phyloP scores from a whole-genome alignment of 2,888 invertebrate genomes.

The Leistus spinibarbis region DNA sequence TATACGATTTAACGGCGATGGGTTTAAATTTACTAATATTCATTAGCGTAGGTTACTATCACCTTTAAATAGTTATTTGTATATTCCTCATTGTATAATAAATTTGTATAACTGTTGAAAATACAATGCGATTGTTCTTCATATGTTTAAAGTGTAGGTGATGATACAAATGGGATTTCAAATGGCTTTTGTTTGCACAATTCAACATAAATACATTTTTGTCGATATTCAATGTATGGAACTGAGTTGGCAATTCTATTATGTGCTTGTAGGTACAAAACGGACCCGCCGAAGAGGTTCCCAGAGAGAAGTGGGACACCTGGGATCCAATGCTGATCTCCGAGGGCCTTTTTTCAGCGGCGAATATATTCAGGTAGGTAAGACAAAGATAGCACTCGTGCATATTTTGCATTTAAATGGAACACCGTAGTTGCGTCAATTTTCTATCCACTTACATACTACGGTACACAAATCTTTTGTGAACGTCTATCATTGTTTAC shows the following conservation, averaged over 20 bases:
- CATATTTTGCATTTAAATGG: slow-evolving; percentile 34
- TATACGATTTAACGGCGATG: no score
- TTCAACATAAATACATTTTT: background rate
- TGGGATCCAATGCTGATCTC: slow-evolving; percentile 98
- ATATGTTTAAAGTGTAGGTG: no score
- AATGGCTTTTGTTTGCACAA: no score
- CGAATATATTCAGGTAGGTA: slow-evolving; percentile 87
- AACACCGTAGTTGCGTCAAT: no score
- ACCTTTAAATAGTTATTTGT: no score
- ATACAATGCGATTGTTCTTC: background rate
- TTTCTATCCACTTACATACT: no score
- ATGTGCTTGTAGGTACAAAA: slow-evolving; percentile 67
- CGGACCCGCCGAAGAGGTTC: slow-evolving; percentile 70
- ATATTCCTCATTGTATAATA: no score
- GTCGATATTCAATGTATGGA: background rate
- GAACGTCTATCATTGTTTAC: no score
- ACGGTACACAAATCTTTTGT: no score
- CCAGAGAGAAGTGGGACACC: slow-evolving; percentile 94
- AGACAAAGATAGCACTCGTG: background rate
- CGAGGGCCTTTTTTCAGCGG: slow-evolving; percentile 96
- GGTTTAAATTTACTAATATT: no score
- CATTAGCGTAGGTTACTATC: no score
- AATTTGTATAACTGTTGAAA: background rate
- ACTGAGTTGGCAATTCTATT: slow-evolving; percentile 23
- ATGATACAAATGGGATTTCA: no score